These are phyloP conservation scores for Galerucella pusilla DNA, from an alignment of 2,888 invertebrate species.

Conservation along the genomic window DNA sequence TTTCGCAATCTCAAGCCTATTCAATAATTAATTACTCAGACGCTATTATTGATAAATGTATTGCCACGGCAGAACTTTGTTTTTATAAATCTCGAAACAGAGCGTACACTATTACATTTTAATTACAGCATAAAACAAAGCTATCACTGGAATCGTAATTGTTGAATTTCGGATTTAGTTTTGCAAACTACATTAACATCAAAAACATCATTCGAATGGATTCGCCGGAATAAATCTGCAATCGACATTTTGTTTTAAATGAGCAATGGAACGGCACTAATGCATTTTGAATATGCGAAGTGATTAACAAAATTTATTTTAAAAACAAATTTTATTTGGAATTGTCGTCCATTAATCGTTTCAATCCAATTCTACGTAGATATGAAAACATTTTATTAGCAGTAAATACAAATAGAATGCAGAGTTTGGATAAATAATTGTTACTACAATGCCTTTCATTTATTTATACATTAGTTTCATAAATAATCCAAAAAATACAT, in stretches of 20 bases:
- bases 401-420: background rate
- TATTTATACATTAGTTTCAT: no score
- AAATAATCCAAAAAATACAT: no score
- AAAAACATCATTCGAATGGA: conserved; percentile 1
- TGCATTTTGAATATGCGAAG: background rate
- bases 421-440: background rate
- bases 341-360: background rate
- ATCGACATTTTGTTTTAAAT: background rate
- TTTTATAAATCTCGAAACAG: background rate
- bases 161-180: background rate
- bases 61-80: background rate
- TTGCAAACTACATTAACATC: conserved; percentile 5
- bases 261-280: conserved; percentile 1
- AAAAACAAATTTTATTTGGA: background rate
- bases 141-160: background rate
- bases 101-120: background rate
- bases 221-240: background rate
- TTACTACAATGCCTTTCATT: background rate
- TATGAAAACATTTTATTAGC: background rate
- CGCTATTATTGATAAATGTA: background rate
- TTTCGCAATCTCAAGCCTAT: no score
- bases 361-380: background rate
- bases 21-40: no score
- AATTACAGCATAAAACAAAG: background rate
- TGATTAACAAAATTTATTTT: conserved; percentile 10